Evolutionary conservation across 2,888 invertebrate genomes (phyloP), one percentile per base, ranked within the genome.

Genomic region (Chymomyza caudatula): DNA sequence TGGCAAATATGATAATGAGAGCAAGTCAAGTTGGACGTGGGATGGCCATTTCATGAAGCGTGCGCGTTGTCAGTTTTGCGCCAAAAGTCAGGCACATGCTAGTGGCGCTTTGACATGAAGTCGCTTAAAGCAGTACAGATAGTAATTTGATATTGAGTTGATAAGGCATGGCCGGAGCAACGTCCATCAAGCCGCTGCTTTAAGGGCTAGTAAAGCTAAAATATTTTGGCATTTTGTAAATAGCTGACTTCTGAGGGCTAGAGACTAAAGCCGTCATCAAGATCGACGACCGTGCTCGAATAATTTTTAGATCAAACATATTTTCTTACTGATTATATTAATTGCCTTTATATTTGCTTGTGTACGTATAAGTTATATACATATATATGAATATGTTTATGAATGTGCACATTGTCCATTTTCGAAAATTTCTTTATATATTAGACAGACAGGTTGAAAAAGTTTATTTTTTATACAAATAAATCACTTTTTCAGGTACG

Each of bases 71-170:
- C 63, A 63, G 69, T 82, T 82, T 84, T 78, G 80, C 83, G 83
- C 80, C 83, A 83, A 83, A 64, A 79, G 22, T 42, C 43, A 59
- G 29, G 11, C 13, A 19, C 54, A 60, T 13, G 59, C 64, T 59
- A 64, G 65, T 63, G 67, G 47, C 69, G 67, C 61, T 67, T 67
- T 52, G 63, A 68, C 67, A 68, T 70, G 67, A 77, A 82, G 80
- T 78, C 74, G 77, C 84, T 79, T 73, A 85, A 71, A 87, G 87
- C 87, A 86, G 88, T 88, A 87, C 85, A 85, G 89, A 89, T 89
- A 87, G 89, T 89, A 89, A 89, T 89, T 89, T 87, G 89, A 89
- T 89, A 89, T 89, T 86, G 86, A 78, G 67, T 78, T 86, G 89
- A 89, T 89, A 89, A 87, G 85, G 73, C 76, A 81, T 71, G 71